Evolutionary conservation across 1,140 invertebrate species (phyloP).

Genomic region (Sycophaga agraensis): DNA sequence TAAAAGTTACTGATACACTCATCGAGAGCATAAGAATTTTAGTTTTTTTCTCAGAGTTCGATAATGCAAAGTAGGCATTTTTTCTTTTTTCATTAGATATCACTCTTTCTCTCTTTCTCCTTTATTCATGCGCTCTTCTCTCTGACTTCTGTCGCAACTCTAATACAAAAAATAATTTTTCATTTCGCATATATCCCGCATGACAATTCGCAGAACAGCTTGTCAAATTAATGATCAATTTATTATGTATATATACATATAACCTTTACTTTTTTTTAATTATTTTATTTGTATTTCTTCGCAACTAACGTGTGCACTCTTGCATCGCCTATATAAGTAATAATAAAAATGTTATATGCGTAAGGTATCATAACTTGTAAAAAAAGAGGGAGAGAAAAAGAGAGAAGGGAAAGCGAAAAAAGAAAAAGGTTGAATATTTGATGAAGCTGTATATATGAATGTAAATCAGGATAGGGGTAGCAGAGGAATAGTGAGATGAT

Average conservation of each 20-base stretch:
- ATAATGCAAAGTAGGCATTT: constrained; percentile 28
- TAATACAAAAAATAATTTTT: constrained; percentile 54
- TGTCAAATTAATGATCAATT: constrained; percentile 19
- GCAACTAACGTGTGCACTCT: constrained; percentile 37
- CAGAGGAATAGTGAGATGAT: neutral
- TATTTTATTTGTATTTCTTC: constrained; percentile 21
- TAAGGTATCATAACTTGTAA: constrained; percentile 26
- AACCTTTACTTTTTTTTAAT: constrained; percentile 20
- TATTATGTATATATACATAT: constrained; percentile 27
- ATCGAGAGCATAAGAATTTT: neutral
- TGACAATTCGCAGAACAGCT: constrained; percentile 39
- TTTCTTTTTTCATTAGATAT: constrained; percentile 15
- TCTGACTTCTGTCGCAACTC: constrained; percentile 7
- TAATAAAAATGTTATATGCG: constrained; percentile 33
- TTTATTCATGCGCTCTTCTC: neutral
- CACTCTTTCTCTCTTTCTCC: constrained; percentile 18
- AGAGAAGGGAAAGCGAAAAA: neutral
- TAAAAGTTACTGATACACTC: constrained; percentile 13
- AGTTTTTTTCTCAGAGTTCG: constrained; percentile 24
- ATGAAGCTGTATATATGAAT: constrained; percentile 1
- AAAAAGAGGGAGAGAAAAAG: neutral
- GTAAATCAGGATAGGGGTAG: neutral
- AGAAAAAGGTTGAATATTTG: neutral
- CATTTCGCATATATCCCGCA: constrained; percentile 18
- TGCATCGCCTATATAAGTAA: constrained; percentile 30